Base-by-base conservation (phyloP, 2,113 vertebrate species). In the Epinephelus lanceolatus region DNA sequence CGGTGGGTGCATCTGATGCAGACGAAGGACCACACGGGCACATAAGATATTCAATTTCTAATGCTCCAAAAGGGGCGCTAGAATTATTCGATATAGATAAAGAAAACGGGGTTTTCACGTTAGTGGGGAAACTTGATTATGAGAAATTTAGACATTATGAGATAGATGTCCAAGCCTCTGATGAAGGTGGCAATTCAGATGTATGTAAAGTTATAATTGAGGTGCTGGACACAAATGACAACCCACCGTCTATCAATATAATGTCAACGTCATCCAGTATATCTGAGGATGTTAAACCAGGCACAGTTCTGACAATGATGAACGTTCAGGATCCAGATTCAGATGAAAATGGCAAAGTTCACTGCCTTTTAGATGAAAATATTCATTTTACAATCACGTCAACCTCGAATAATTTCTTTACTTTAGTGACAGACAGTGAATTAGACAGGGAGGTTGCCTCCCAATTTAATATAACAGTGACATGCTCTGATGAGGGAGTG, bases 171-270 rank as follows among this genome's bases (percentile, higher is more conserved):
- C 93, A 94, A 68, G 94, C 94, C 10, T 81, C 94, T 59, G 96
- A 97, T 66, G 88, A 91, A 21, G 87, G 95, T 11, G 94, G 94
- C 14, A 90, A 93, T 19, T 86, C 92, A 42, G 91, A 94, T 3
- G 90, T 92, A 7, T 91, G 93, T 25, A 96, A 96, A 89, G 87
- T 96, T 4, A 60, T 95, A 18, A 80, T 96, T 12, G 87, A 86
- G 21, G 71, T 96, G 74, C 55, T 92, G 25, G 96, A 96, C 80
- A 91, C 94, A 53, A 97, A 96, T 17, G 94, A 94, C 71, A 94
- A 94, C 53, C 62, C 45, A 6, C 92, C 92, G 21, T 17, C 15
- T 11, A 91, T 93, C 1, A 83, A 79, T 79, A 85, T 92, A 49
- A 91, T 91, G 86, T 90, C 91, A n/a, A 12, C 76, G 2, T 78